Conservation (phyloP, 2,888 invertebrate species). For the Synergus umbraculus region DNA sequence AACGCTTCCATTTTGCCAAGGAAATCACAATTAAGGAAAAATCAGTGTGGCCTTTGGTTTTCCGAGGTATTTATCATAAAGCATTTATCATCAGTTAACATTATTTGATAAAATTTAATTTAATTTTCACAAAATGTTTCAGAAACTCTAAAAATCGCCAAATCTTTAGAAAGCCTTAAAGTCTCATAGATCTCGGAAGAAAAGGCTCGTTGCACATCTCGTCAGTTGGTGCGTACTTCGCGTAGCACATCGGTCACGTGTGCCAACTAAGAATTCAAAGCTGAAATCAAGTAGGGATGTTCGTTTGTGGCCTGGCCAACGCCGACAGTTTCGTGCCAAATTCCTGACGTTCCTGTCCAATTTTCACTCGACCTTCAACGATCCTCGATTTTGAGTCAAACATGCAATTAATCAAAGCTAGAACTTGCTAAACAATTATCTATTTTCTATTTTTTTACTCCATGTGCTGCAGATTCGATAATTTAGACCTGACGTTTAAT, state of each 20-base stretch:
- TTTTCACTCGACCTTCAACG: slow-evolving; percentile 59
- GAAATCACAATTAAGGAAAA: background rate
- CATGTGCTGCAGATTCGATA: background rate
- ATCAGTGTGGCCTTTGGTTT: background rate
- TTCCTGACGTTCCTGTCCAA: slow-evolving; percentile 61
- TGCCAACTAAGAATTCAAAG: slow-evolving; percentile 68
- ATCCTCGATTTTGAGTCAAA: slow-evolving; percentile 1
- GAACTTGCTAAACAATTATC: background rate
- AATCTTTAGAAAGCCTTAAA: background rate
- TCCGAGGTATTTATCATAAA: no score
- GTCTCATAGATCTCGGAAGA: background rate
- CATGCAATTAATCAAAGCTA: background rate
- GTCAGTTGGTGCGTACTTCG: slow-evolving; percentile 59
- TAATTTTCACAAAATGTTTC: no score
- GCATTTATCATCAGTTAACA: no score
- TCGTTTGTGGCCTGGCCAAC: slow-evolving; percentile 54
- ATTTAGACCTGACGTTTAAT: background rate
- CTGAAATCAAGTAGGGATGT: slow-evolving; percentile 54
- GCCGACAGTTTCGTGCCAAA: slow-evolving; percentile 61
- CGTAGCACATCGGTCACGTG: slow-evolving; percentile 67
- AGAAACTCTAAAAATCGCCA: no score
- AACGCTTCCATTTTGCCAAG: slow-evolving; percentile 8
- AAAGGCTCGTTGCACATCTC: slow-evolving; percentile 48
- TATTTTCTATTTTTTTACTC: background rate
- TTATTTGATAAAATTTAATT: no score